phyloP scores from a whole-genome alignment of 2,113 vertebrate species.

The Octodon degus region DNA sequence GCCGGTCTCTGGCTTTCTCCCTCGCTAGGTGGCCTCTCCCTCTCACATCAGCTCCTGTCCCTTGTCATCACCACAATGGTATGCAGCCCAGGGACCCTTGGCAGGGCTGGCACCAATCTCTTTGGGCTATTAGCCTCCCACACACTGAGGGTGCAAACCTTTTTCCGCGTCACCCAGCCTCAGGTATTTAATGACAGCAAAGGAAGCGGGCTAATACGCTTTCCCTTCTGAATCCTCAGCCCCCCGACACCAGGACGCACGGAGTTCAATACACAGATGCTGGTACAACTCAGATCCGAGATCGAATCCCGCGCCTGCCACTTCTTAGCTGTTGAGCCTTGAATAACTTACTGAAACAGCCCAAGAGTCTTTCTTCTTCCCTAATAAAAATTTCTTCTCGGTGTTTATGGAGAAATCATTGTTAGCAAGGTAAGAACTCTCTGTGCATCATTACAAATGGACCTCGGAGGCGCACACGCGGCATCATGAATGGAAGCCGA shows the following conservation, averaged over 20 bases:
- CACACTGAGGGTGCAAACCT: neutral
- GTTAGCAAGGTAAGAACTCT: neutral
- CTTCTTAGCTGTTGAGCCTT: neutral
- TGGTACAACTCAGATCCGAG: accelerated
- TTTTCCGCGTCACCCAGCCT: neutral
- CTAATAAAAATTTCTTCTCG: neutral
- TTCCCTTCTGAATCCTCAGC: neutral
- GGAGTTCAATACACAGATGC: accelerated
- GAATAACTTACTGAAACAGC: neutral
- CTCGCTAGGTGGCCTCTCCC: neutral
- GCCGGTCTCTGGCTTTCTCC: neutral
- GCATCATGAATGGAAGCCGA: neutral
- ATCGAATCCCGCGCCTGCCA: neutral
- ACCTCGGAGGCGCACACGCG: neutral
- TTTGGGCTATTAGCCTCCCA: neutral
- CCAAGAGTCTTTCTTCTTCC: neutral
- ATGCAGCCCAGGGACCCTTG: too few species aligned
- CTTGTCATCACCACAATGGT: neutral
- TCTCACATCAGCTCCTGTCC: neutral
- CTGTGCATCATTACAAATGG: neutral
- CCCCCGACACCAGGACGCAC: accelerated
- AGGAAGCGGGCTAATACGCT: neutral
- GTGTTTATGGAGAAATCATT: neutral
- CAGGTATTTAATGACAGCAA: neutral
- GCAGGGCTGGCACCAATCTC: neutral